Conservation (phyloP, 2,888 invertebrate genomes). For the Eupeodes luniger region DNA sequence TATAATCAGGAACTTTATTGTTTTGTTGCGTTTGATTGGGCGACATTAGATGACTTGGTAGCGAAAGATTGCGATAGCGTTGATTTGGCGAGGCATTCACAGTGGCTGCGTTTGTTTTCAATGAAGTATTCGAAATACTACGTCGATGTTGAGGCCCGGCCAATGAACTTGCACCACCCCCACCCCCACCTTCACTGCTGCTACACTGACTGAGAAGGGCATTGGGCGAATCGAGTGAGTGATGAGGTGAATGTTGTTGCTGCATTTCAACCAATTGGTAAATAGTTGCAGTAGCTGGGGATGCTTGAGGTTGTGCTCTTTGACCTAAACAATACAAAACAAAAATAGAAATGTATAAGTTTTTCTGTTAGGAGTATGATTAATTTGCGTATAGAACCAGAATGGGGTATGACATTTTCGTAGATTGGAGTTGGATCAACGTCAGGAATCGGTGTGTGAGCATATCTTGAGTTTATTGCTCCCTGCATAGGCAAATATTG, state of each 20-base stretch:
- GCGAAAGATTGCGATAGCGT: conserved; percentile 83
- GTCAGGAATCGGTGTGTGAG: conserved; percentile 85
- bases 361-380: not conserved
- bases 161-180: conserved; percentile 76
- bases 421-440: conserved; percentile 87
- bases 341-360: not conserved
- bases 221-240: conserved; percentile 67
- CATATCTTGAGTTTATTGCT: conserved; percentile 83
- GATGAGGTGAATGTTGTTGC: conserved; percentile 67
- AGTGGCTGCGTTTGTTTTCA: conserved; percentile 73
- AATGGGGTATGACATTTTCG: conserved; percentile 87
- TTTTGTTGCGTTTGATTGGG: conserved; percentile 52
- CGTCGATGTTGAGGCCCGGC: conserved; percentile 82
- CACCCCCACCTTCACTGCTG: conserved; percentile 69
- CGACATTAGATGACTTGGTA: conserved; percentile 81
- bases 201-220: conserved; percentile 65
- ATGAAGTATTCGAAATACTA: conserved; percentile 81
- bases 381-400: conserved; percentile 77
- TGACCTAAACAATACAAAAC: conserved; percentile 79
- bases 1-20: conserved; percentile 56
- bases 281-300: conserved; percentile 82
- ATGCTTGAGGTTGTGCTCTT: conserved; percentile 84
- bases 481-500: conserved; percentile 84
- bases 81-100: conserved; percentile 79
- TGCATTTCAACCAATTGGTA: conserved; percentile 82